phyloP scores from a whole-genome alignment of 2,797 vertebrate genomes.

The Thunnus albacares region DNA sequence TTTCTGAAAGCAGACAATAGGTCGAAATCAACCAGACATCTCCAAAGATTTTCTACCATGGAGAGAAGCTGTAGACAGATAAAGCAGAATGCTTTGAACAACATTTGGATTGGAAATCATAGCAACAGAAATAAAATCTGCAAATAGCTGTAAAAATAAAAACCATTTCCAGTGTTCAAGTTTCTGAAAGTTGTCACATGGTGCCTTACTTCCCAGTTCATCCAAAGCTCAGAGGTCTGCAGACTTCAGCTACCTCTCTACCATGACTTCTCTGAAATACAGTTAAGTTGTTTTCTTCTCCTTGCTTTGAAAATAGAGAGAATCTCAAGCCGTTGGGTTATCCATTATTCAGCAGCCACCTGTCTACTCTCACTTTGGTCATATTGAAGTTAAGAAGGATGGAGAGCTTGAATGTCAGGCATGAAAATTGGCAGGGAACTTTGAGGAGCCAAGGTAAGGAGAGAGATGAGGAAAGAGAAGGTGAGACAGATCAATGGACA shows the following conservation, averaged over 20 bases:
- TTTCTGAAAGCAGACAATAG: slow-evolving; percentile 21
- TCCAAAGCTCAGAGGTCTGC: slow-evolving; percentile 11
- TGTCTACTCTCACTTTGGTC: slow-evolving; percentile 64
- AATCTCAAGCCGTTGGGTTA: slow-evolving; percentile 70
- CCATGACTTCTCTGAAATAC: slow-evolving; percentile 27
- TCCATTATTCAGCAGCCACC: slow-evolving; percentile 81
- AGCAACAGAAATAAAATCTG: neutral
- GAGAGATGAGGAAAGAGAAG: slow-evolving; percentile 13
- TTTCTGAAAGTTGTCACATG: slow-evolving; percentile 16
- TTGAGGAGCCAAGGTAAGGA: slow-evolving; percentile 50
- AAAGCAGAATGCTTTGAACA: slow-evolving; percentile 20
- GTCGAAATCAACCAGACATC: neutral
- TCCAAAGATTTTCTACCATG: slow-evolving; percentile 1
- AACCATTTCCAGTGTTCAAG: neutral
- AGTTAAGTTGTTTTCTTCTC: slow-evolving; percentile 66
- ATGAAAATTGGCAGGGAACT: slow-evolving; percentile 53
- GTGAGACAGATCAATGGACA: slow-evolving; percentile 25
- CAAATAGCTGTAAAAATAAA: neutral
- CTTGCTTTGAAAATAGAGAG: slow-evolving; percentile 64
- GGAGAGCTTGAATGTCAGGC: slow-evolving; percentile 51
- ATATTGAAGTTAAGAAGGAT: slow-evolving; percentile 65
- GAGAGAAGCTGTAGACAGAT: neutral
- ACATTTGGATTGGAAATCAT: neutral
- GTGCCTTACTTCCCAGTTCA: neutral
- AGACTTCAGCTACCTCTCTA: neutral